A percentile compares a stretch with the other conserved stretches of the same genome.
phyloP scores from a whole-genome alignment of 2,888 invertebrate genomes.

The Leptinotarsa rubiginosa region DNA sequence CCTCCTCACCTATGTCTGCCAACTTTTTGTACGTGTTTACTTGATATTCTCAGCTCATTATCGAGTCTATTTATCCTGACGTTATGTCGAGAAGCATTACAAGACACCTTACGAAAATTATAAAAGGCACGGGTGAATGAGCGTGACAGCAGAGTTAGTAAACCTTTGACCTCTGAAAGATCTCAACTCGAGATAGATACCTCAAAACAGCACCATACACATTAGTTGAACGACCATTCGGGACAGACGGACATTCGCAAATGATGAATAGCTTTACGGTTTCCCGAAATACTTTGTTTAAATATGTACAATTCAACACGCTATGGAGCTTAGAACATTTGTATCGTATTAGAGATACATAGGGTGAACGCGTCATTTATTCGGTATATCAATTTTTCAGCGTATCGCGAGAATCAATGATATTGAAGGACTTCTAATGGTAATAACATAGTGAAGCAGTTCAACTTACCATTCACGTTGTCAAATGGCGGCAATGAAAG shows the following conservation, averaged over 20 bases:
- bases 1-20: not conserved
- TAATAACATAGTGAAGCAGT: too few relatives aligned
- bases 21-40: not conserved
- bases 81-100: not conserved
- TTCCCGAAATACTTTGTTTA: too few relatives aligned
- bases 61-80: not conserved
- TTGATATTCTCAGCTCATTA: not conserved
- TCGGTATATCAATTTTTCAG: too few relatives aligned
- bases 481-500: too few relatives aligned
- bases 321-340: too few relatives aligned
- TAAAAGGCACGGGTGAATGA: slow-evolving; percentile 12
- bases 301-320: too few relatives aligned
- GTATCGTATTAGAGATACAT: too few relatives aligned
- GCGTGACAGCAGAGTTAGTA: not conserved
- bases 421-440: too few relatives aligned
- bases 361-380: too few relatives aligned
- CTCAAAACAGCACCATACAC: not conserved
- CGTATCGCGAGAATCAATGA: too few relatives aligned
- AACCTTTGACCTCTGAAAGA: slow-evolving; percentile 8
- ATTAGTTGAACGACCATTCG: not conserved
- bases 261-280: not conserved
- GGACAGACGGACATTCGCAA: not conserved
- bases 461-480: too few relatives aligned
- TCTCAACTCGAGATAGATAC: slow-evolving; percentile 12
- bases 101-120: slow-evolving; percentile 11